A percentile compares a stretch with the other conserved stretches of the same genome.
Conservation (phyloP, 2,797 vertebrate genomes). For the Hirundo rustica region DNA sequence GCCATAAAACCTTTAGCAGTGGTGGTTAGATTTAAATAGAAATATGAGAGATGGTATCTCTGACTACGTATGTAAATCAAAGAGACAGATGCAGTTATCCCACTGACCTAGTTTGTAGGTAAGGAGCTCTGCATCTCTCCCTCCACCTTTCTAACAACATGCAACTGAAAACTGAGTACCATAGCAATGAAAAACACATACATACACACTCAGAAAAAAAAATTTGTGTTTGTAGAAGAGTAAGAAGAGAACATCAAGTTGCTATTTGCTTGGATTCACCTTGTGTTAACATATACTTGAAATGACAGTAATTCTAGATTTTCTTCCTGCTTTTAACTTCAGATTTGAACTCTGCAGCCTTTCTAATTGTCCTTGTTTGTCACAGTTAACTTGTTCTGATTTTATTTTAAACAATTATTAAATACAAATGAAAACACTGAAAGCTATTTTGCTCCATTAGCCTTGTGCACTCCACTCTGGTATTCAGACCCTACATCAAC, state of each 20-base stretch:
- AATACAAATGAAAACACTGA: conserved; percentile 69
- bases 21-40: neutral
- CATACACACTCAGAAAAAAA: neutral
- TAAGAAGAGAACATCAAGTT: neutral
- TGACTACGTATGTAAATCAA: neutral
- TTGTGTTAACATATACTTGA: neutral
- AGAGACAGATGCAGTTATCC: neutral
- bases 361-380: conserved; percentile 58
- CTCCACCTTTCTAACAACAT: neutral
- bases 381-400: conserved; percentile 63
- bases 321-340: conserved; percentile 7
- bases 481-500: conserved; percentile 59
- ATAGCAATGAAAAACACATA: neutral
- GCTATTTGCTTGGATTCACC: conserved; percentile 24
- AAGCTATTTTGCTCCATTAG: conserved; percentile 66
- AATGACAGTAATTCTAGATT: conserved; percentile 30
- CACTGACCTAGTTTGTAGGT: neutral
- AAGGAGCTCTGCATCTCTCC: neutral
- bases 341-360: conserved; percentile 42
- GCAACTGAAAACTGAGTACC: neutral
- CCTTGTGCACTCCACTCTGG: conserved; percentile 34
- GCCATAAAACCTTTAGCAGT: neutral
- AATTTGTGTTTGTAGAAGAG: neutral
- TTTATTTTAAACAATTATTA: conserved; percentile 72
- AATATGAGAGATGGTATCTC: neutral